Evolutionary conservation across 2,888 invertebrate species (phyloP).

Genomic region (Sminthurinus aureus): DNA sequence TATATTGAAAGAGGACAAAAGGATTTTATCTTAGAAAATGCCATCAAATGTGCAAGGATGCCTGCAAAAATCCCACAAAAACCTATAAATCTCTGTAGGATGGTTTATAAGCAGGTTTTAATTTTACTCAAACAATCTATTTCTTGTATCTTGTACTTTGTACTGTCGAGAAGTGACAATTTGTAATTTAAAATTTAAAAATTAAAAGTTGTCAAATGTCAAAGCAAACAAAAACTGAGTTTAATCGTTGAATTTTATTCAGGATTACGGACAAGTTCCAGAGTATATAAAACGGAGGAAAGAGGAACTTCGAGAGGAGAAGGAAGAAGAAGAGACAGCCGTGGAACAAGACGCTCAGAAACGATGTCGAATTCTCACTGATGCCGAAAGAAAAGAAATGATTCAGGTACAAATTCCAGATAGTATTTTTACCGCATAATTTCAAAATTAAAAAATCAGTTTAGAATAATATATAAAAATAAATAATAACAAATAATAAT

Average conservation of each 20-base stretch:
- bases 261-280: constrained; percentile 28
- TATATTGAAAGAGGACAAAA: constrained; percentile 25
- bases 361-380: background rate
- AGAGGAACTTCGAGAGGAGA: background rate
- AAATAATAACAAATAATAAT: no score
- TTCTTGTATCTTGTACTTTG: background rate
- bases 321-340: background rate
- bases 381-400: background rate
- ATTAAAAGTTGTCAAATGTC: background rate
- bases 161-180: no score
- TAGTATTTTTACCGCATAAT: no score
- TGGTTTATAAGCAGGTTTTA: constrained; percentile 12
- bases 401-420: background rate
- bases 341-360: background rate
- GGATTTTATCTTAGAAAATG: constrained; percentile 27
- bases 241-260: background rate
- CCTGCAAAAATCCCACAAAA: constrained; percentile 18
- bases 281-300: constrained; percentile 13
- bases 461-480: no score
- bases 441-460: no score
- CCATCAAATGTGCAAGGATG: constrained; percentile 17
- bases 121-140: background rate
- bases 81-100: background rate
- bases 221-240: background rate
- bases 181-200: background rate